A percentile compares a stretch with the other conserved stretches of the same genome.
Conservation (phyloP, 2,113 vertebrate genomes). For the Tetraodon nigroviridis region DNA sequence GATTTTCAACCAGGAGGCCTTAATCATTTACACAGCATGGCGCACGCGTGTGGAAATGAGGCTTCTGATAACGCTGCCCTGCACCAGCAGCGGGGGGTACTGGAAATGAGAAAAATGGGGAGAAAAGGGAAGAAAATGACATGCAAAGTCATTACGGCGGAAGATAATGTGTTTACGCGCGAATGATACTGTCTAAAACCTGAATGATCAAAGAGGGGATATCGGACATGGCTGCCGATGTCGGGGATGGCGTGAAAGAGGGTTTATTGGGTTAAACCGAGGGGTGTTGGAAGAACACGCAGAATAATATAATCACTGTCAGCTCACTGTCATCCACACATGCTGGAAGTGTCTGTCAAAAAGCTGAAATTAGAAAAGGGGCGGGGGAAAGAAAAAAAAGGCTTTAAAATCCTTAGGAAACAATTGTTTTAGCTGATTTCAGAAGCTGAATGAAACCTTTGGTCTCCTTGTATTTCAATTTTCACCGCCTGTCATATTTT, state of each 20-base stretch:
- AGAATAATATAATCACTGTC: too few relatives aligned
- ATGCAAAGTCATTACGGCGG: constrained; percentile 45
- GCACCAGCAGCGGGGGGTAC: constrained; percentile 57
- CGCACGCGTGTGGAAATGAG: constrained; percentile 47
- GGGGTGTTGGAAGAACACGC: too few relatives aligned
- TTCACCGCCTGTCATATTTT: neutral
- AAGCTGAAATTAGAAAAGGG: too few relatives aligned
- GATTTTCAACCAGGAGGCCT: constrained; percentile 55
- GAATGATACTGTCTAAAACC: constrained; percentile 36
- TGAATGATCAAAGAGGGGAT: constrained; percentile 31
- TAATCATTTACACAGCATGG: constrained; percentile 67
- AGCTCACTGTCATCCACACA: too few relatives aligned
- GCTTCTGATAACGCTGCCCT: constrained; percentile 50
- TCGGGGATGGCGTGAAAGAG: too few relatives aligned
- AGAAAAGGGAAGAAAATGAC: constrained; percentile 13
- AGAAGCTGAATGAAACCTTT: too few relatives aligned
- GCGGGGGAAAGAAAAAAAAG: too few relatives aligned
- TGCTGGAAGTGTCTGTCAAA: too few relatives aligned
- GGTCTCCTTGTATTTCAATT: too few relatives aligned
- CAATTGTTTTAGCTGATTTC: too few relatives aligned
- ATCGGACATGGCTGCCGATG: constrained; percentile 1
- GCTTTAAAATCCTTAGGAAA: too few relatives aligned
- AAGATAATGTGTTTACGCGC: constrained; percentile 42
- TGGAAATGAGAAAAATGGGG: constrained; percentile 34
- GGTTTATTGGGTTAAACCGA: too few relatives aligned